phyloP scores from a whole-genome alignment of 2,113 vertebrate species.

The Platichthys flesus region DNA sequence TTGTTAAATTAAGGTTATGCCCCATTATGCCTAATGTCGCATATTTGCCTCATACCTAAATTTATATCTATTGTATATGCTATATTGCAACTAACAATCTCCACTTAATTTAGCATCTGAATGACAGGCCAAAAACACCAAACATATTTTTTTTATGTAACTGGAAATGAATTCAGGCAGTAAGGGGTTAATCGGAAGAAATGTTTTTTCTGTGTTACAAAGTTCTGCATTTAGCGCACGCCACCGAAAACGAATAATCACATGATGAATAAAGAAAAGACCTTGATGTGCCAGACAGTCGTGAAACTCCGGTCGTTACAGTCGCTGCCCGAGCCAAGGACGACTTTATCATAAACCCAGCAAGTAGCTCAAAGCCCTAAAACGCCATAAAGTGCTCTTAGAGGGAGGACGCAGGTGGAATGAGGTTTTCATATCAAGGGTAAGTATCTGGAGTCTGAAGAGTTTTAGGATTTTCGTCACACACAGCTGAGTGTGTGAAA shows the following conservation, averaged over 20 bases:
- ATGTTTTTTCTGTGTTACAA: constrained; percentile 8
- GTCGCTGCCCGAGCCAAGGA: constrained; percentile 30
- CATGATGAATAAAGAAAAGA: constrained; percentile 30
- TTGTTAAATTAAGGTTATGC: no score
- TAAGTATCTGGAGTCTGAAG: no score
- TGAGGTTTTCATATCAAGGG: no score
- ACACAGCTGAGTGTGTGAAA: constrained; percentile 2
- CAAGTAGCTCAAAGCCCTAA: constrained; percentile 4
- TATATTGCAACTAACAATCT: no score
- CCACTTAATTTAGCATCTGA: no score
- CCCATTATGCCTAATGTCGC: no score
- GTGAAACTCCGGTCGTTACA: constrained; percentile 17
- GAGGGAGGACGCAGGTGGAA: not conserved
- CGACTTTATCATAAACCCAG: constrained; percentile 19
- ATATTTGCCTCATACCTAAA: no score
- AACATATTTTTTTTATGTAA: no score
- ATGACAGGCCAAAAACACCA: no score
- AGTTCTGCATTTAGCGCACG: constrained; percentile 9
- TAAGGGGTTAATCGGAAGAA: not conserved
- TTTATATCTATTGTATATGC: no score
- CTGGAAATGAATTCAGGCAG: no score
- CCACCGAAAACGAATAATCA: not conserved
- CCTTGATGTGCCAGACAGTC: constrained; percentile 25
- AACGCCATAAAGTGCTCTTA: constrained; percentile 6
- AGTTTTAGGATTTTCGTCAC: constrained; percentile 4